Conservation (phyloP, 2,888 invertebrate species). For the Thereva nobilitata region DNA sequence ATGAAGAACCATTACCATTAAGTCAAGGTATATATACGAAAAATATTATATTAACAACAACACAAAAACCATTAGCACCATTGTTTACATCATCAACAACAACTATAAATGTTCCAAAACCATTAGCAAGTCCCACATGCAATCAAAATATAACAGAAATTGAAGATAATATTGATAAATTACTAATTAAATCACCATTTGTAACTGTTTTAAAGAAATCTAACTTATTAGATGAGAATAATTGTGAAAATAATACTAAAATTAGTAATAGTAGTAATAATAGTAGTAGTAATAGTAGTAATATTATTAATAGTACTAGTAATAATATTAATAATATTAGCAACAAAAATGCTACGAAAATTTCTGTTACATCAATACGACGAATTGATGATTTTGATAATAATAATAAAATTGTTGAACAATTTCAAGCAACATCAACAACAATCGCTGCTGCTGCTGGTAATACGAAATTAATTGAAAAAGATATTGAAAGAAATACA, state of each 20-base stretch:
- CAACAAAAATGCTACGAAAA: background rate
- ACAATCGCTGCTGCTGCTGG: too few relatives aligned
- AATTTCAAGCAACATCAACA: too few relatives aligned
- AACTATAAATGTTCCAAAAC: background rate
- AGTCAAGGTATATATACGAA: slow-evolving; percentile 46
- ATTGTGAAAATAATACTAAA: slow-evolving; percentile 55
- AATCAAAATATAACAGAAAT: slow-evolving; percentile 51
- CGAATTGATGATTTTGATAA: background rate
- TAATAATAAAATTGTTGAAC: too few relatives aligned
- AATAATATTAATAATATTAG: too few relatives aligned
- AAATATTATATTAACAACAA: slow-evolving; percentile 46
- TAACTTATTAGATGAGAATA: slow-evolving; percentile 59
- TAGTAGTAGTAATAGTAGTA: too few relatives aligned
- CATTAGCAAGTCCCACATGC: slow-evolving; percentile 22
- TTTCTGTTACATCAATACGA: background rate
- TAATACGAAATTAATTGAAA: too few relatives aligned
- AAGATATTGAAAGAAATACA: too few relatives aligned
- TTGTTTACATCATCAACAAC: slow-evolving; percentile 28
- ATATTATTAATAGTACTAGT: background rate
- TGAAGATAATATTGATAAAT: slow-evolving; percentile 54
- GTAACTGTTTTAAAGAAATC: slow-evolving; percentile 53
- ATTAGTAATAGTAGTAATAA: slow-evolving; percentile 1
- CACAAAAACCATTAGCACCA: slow-evolving; percentile 1
- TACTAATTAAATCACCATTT: slow-evolving; percentile 53
- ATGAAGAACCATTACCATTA: slow-evolving; percentile 41